Evolutionary conservation across 2,888 invertebrate genomes (phyloP).

Genomic region (Hypomecis atomaria): DNA sequence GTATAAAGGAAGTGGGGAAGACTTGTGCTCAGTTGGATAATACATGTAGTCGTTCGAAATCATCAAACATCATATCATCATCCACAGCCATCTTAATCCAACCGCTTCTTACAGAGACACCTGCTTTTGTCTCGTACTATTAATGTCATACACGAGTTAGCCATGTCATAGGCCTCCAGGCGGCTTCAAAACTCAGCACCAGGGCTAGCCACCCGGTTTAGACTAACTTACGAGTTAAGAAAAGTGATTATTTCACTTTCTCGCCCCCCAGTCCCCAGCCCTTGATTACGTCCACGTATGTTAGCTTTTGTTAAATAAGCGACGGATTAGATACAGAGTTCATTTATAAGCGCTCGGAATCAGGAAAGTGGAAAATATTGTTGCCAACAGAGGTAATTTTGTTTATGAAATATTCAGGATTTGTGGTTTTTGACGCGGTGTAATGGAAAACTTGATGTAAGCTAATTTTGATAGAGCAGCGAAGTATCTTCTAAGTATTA

Average conservation of each 20-base stretch:
- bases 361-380: conserved; percentile 13
- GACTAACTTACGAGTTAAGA: not conserved
- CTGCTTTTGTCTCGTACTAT: too few relatives aligned
- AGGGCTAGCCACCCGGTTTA: too few relatives aligned
- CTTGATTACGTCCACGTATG: conserved; percentile 7
- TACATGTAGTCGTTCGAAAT: too few relatives aligned
- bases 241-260: not conserved
- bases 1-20: too few relatives aligned
- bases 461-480: not conserved
- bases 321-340: conserved; percentile 35
- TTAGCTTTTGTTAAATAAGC: conserved; percentile 28
- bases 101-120: too few relatives aligned
- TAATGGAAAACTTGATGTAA: not conserved
- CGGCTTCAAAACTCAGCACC: too few relatives aligned
- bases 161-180: too few relatives aligned
- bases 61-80: too few relatives aligned
- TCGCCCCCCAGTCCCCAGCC: not conserved
- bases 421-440: not conserved
- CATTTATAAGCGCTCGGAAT: conserved; percentile 30
- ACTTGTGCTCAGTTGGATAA: too few relatives aligned
- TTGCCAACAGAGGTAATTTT: conserved; percentile 13
- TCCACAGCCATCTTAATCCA: too few relatives aligned
- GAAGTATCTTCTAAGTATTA: too few relatives aligned
- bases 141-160: too few relatives aligned
- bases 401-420: conserved; percentile 12